Percentiles rank a stretch among this genome's conserved stretches.
phyloP scores from a whole-genome alignment of 2,113 vertebrate genomes.

The Lipotes vexillifer region DNA sequence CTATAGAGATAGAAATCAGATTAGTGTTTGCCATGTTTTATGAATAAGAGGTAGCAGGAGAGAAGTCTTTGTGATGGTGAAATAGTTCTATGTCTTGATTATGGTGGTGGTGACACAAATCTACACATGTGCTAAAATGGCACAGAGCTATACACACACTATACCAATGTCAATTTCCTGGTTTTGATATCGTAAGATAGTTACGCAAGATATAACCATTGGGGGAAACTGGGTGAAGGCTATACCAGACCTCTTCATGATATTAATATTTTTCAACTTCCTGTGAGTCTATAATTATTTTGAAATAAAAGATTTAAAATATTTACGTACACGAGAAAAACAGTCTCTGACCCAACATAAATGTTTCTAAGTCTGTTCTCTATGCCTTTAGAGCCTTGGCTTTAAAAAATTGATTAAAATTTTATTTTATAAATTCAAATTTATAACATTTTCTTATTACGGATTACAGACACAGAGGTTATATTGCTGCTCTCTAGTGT shows the following conservation, averaged over 20 bases:
- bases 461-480: not conserved
- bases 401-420: not conserved
- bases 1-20: too few relatives aligned
- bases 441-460: not conserved
- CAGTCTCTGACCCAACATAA: not conserved
- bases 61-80: not conserved
- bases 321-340: not conserved
- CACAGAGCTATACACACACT: not conserved
- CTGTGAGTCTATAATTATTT: not conserved
- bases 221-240: not conserved
- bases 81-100: not conserved
- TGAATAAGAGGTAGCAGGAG: not conserved
- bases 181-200: not conserved
- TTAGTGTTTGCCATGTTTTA: not conserved
- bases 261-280: not conserved
- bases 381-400: not conserved
- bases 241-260: too few relatives aligned
- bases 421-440: not conserved
- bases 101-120: not conserved
- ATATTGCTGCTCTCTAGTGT: not conserved
- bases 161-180: not conserved
- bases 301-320: not conserved
- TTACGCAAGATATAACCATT: not conserved
- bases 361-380: not conserved
- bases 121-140: not conserved